Evolutionary conservation across 2,888 invertebrate species (phyloP).

Genomic region (Orthosia incerta): DNA sequence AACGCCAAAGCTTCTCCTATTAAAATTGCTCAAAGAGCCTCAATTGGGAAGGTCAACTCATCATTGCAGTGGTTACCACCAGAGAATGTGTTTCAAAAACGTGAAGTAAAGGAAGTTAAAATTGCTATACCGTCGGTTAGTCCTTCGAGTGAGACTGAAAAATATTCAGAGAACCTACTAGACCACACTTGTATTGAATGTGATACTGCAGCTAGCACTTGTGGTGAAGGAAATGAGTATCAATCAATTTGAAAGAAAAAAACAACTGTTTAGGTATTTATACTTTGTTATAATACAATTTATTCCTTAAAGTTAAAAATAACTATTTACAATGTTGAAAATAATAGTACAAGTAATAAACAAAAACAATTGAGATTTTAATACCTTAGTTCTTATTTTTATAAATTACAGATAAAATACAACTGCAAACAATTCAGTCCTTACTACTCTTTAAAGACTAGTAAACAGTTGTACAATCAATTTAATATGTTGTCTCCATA

Average conservation of each 20-base stretch:
- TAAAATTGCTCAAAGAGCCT: neutral
- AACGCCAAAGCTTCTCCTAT: neutral
- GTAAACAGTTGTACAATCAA: constrained; percentile 74
- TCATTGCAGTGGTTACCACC: neutral
- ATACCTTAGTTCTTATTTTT: constrained; percentile 74
- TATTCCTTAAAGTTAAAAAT: constrained; percentile 85
- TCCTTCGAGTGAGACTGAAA: constrained; percentile 28
- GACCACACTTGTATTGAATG: constrained; percentile 35
- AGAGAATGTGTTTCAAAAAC: neutral
- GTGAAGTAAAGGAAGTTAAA: constrained; percentile 37
- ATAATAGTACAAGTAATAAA: constrained; percentile 87
- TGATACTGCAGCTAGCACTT: constrained; percentile 54
- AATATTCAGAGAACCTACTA: constrained; percentile 37
- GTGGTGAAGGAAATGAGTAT: constrained; percentile 42
- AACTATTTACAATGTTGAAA: constrained; percentile 85
- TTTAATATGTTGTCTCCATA: constrained; percentile 63
- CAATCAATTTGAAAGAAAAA: constrained; percentile 66
- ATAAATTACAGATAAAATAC: constrained; percentile 76
- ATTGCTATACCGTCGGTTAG: constrained; percentile 43
- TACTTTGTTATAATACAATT: constrained; percentile 90
- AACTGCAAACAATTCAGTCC: constrained; percentile 78
- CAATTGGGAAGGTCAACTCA: constrained; percentile 7
- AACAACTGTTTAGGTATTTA: constrained; percentile 82
- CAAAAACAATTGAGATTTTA: constrained; percentile 87
- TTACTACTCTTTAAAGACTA: constrained; percentile 79